These are phyloP conservation scores for Pachydiplax longipennis DNA, from an alignment of 2,888 invertebrate species.

Conservation along the genomic window DNA sequence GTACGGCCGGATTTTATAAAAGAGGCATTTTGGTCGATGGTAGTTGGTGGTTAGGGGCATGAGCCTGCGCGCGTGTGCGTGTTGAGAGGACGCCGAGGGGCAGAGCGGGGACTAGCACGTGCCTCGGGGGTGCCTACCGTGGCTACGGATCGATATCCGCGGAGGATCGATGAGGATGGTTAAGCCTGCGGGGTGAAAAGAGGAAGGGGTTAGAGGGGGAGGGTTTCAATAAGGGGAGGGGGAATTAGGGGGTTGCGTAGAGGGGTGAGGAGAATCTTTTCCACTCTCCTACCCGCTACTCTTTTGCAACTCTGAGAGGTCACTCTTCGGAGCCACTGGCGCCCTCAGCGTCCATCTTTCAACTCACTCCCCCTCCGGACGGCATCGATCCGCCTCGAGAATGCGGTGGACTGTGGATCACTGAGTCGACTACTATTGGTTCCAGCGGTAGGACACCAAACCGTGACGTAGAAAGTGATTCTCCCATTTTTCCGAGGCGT, in stretches of 20 bases:
- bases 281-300: background rate
- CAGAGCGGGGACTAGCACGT: background rate
- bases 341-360: background rate
- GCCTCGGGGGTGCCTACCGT: constrained; percentile 2
- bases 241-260: background rate
- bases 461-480: background rate
- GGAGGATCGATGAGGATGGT: constrained; percentile 11
- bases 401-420: background rate
- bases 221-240: background rate
- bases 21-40: background rate
- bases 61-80: background rate
- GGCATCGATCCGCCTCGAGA: background rate
- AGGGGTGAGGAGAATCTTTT: background rate
- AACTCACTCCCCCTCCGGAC: background rate
- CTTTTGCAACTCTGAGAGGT: background rate
- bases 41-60: background rate
- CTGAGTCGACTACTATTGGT: background rate
- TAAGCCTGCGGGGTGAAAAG: background rate
- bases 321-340: background rate
- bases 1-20: no score
- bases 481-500: no score
- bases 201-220: background rate
- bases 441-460: background rate
- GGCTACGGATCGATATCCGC: constrained; percentile 12
- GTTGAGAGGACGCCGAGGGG: background rate